Conservation (phyloP, 1,140 invertebrate genomes). For the Drosophila serrata region DNA sequence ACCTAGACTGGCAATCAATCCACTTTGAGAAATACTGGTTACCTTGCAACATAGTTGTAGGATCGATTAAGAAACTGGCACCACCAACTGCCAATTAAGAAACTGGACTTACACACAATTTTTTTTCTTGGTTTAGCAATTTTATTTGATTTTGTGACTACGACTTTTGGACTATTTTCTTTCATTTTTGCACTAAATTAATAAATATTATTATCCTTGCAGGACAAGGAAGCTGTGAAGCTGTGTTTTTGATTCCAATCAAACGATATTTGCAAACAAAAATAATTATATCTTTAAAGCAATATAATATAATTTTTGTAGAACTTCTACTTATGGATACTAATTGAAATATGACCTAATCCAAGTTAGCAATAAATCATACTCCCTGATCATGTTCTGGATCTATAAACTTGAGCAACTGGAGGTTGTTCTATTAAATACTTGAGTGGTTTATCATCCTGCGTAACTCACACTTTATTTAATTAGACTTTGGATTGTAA, state of each 20-base stretch:
- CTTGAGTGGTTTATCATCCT: not conserved
- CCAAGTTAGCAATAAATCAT: not conserved
- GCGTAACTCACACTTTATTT: not conserved
- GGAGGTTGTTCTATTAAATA: no score
- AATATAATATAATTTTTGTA: no score
- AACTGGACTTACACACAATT: constrained; percentile 19
- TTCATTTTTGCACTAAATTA: not conserved
- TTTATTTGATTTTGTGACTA: not conserved
- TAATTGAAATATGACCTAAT: not conserved
- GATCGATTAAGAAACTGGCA: constrained; percentile 27
- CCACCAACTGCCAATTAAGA: constrained; percentile 31
- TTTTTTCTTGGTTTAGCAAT: not conserved
- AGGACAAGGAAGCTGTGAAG: no score
- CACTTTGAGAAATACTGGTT: constrained; percentile 12
- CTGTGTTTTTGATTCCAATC: no score
- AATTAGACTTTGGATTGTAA: not conserved
- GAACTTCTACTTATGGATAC: no score
- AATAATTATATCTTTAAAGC: not conserved
- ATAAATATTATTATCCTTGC: not conserved
- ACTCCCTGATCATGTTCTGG: not conserved
- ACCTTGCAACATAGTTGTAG: constrained; percentile 25
- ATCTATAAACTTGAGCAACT: not conserved
- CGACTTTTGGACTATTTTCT: not conserved
- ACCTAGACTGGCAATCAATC: constrained; percentile 8
- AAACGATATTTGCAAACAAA: not conserved